A percentile compares a stretch with the other conserved stretches of the same genome.
Conservation (phyloP, 1,140 invertebrate genomes). For the Bombus affinis region DNA sequence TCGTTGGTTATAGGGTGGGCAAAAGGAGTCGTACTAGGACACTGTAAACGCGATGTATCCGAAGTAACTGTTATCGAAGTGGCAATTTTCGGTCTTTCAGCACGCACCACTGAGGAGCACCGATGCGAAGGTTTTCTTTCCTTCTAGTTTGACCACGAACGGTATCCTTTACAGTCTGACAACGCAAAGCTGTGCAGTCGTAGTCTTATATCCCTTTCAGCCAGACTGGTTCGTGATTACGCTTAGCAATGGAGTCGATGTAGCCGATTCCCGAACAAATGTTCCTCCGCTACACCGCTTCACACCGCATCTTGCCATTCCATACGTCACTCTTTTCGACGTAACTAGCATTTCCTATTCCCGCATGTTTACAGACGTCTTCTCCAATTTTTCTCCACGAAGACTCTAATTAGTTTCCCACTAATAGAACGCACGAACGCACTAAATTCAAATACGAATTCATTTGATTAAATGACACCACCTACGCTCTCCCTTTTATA, state of each 20-base stretch:
- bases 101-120: constrained; percentile 15
- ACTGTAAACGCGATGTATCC: neutral
- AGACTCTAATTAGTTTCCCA: too few species aligned
- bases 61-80: neutral
- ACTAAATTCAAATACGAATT: too few species aligned
- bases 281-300: neutral
- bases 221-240: neutral
- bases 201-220: constrained; percentile 45
- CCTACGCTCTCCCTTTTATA: neutral
- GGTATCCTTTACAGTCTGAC: constrained; percentile 30
- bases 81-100: constrained; percentile 1
- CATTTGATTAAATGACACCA: too few species aligned
- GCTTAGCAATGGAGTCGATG: neutral
- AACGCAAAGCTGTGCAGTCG: constrained; percentile 12
- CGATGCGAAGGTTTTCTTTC: constrained; percentile 25
- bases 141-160: constrained; percentile 11
- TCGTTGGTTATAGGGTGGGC: neutral
- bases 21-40: neutral
- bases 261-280: neutral
- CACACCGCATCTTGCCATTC: neutral
- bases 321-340: neutral
- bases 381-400: neutral
- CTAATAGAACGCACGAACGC: too few species aligned
- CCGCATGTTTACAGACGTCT: neutral
- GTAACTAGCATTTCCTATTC: neutral